A percentile compares a stretch with the other conserved stretches of the same genome.
Evolutionary conservation across 2,113 vertebrate genomes (phyloP).

Genomic region (Hucho hucho): DNA sequence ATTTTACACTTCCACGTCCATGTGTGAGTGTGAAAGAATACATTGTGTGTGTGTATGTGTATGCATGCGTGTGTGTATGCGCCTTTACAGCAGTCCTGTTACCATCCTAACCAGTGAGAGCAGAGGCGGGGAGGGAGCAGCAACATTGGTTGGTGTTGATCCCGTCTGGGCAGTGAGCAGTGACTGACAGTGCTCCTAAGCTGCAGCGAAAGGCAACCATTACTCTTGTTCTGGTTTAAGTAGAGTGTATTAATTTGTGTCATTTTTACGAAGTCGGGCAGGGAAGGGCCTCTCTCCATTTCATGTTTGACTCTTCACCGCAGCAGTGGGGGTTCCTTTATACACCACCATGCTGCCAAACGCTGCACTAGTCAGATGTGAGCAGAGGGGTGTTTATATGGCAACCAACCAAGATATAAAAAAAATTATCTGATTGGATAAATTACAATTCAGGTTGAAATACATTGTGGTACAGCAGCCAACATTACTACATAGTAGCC

Average conservation of each 20-base stretch:
- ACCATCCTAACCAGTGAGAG: constrained; percentile 82
- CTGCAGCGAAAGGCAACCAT: constrained; percentile 95
- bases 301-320: constrained; percentile 70
- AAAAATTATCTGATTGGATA: constrained; percentile 28
- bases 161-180: constrained; percentile 89
- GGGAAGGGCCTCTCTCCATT: constrained; percentile 84
- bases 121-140: constrained; percentile 26
- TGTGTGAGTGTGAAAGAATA: constrained; percentile 16
- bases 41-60: no score
- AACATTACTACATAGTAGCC: no score
- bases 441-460: not conserved
- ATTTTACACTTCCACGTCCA: constrained; percentile 34
- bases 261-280: constrained; percentile 97
- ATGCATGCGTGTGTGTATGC: no score
- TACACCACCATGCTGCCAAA: constrained; percentile 53
- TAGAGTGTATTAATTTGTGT: constrained; percentile 99
- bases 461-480: no score
- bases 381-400: constrained; percentile 88
- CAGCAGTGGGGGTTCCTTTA: constrained; percentile 59
- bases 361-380: constrained; percentile 58
- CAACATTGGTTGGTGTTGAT: constrained; percentile 98
- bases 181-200: constrained; percentile 98
- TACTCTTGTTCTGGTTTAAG: constrained; percentile 99
- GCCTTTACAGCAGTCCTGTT: constrained; percentile 47
- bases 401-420: constrained; percentile 69